phyloP scores from a whole-genome alignment of 2,113 vertebrate genomes.

The Chlorodrepanis virens region DNA sequence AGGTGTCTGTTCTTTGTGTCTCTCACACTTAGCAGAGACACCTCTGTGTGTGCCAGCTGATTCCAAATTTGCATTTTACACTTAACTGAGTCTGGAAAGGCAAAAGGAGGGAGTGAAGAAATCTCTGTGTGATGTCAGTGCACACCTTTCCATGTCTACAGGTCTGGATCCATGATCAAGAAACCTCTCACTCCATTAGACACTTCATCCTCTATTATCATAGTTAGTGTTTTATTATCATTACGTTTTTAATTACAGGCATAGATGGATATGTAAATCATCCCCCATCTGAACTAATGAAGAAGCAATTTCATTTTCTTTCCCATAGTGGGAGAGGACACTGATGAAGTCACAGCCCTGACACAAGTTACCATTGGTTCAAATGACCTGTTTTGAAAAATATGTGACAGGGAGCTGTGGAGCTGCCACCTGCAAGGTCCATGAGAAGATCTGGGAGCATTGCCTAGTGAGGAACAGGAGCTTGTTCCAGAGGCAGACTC shows the following conservation, averaged over 20 bases:
- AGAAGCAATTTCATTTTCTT: background rate
- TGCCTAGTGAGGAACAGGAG: accelerated
- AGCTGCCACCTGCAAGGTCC: background rate
- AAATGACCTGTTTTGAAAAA: background rate
- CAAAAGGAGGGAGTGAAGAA: background rate
- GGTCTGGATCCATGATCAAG: background rate
- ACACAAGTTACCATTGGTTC: background rate
- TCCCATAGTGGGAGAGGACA: background rate
- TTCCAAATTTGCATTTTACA: background rate
- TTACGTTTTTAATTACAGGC: constrained; percentile 9
- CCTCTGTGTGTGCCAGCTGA: background rate
- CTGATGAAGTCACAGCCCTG: background rate
- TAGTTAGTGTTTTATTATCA: background rate
- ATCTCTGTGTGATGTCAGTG: background rate
- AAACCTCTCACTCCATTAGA: background rate
- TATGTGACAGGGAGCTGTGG: background rate
- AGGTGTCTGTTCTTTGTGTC: background rate
- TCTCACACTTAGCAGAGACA: background rate
- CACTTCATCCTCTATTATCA: background rate
- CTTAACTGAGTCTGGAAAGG: background rate
- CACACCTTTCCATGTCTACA: background rate
- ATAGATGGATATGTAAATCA: constrained; percentile 3
- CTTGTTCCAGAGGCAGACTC: background rate
- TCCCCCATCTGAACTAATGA: background rate
- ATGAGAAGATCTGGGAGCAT: background rate